Conservation (phyloP, 2,888 invertebrate genomes). For the Calameuta idolon region DNA sequence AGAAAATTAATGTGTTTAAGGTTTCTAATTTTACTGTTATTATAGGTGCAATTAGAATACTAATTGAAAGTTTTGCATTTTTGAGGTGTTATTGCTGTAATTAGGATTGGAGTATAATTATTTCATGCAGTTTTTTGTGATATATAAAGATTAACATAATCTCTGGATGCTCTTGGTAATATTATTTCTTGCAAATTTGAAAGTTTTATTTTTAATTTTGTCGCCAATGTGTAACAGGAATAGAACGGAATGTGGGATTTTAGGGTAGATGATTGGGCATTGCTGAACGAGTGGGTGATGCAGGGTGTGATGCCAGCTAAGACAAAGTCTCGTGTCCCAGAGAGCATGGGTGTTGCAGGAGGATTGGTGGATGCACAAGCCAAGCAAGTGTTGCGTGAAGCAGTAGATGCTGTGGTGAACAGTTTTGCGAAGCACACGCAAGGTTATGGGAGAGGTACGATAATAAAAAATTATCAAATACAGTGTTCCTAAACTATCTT, state of each 20-base stretch:
- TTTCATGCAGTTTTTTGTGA: background rate
- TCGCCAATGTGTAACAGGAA: background rate
- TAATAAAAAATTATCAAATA: conserved; percentile 7
- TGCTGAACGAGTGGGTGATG: conserved; percentile 48
- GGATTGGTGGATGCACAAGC: conserved; percentile 70
- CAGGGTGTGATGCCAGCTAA: conserved; percentile 65
- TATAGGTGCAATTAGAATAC: background rate
- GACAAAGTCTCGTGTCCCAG: conserved; percentile 61
- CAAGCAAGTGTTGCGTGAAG: conserved; percentile 74
- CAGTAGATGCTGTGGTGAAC: conserved; percentile 80
- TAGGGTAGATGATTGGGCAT: conserved; percentile 50
- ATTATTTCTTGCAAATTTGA: background rate
- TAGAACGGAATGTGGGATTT: conserved; percentile 17
- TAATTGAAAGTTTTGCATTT: background rate
- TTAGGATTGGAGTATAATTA: background rate
- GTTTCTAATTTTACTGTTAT: background rate
- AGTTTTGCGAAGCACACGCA: conserved; percentile 80
- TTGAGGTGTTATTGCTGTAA: background rate
- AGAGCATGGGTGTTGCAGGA: conserved; percentile 62
- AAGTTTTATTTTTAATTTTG: background rate
- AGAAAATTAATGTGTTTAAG: background rate
- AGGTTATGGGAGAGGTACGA: conserved; percentile 77
- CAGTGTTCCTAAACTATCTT: background rate
- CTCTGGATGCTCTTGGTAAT: background rate
- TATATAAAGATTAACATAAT: background rate